phyloP scores from a whole-genome alignment of 2,888 invertebrate species.

The Thyatira batis region DNA sequence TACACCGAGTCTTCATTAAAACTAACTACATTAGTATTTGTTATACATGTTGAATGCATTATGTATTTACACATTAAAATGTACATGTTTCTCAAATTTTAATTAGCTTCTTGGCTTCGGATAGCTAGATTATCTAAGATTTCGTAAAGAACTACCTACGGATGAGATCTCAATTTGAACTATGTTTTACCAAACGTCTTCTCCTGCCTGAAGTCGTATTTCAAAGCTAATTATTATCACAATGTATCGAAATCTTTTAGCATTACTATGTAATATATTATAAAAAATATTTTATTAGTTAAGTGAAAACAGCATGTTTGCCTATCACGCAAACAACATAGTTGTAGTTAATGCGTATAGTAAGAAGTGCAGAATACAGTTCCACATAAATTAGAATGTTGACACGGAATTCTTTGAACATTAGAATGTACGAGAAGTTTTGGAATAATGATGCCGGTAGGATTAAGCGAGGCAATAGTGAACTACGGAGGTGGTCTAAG shows the following conservation, averaged over 20 bases:
- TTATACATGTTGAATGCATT: constrained; percentile 18
- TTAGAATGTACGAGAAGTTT: neutral
- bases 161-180: constrained; percentile 82
- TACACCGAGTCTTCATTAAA: constrained; percentile 57
- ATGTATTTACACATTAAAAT: constrained; percentile 22
- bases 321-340: constrained; percentile 40
- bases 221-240: constrained; percentile 76
- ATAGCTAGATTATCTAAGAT: constrained; percentile 73
- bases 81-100: constrained; percentile 52
- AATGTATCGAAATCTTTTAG: constrained; percentile 61
- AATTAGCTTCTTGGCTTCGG: constrained; percentile 78
- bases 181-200: constrained; percentile 70
- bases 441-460: constrained; percentile 35
- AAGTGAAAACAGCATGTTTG: constrained; percentile 35
- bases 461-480: constrained; percentile 61
- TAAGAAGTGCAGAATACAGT: neutral
- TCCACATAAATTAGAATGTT: neutral
- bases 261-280: constrained; percentile 50
- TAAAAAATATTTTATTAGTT: constrained; percentile 39
- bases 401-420: neutral
- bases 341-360: constrained; percentile 39
- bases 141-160: constrained; percentile 74
- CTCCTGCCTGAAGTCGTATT: constrained; percentile 54
- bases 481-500: constrained; percentile 54
- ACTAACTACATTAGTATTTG: constrained; percentile 18